Percentiles rank a stretch among this genome's conserved stretches.
Evolutionary conservation across 1,140 invertebrate species (phyloP).

Genomic region (Acyrthosiphon pisum): DNA sequence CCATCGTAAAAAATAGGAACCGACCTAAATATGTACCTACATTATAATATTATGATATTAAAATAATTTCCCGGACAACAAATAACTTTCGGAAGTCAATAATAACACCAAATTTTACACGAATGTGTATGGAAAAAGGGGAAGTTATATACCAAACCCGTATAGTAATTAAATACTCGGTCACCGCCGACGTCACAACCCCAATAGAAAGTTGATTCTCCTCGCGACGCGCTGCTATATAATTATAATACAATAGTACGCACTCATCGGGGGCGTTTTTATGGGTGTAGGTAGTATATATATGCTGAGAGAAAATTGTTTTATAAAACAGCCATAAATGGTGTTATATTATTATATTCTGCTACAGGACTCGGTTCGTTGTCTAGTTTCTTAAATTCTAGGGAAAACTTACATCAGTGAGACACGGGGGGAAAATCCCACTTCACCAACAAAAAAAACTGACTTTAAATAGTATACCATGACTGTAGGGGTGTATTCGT

Average conservation of each 20-base stretch:
- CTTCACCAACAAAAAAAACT: background rate
- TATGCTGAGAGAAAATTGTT: background rate
- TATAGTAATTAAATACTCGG: background rate
- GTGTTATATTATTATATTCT: background rate
- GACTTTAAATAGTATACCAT: background rate
- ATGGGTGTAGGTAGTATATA: background rate
- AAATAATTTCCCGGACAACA: background rate
- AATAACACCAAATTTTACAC: background rate
- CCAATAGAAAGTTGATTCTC: background rate
- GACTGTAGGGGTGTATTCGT: background rate
- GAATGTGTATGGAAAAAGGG: background rate
- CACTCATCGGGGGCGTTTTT: background rate
- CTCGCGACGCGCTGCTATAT: background rate
- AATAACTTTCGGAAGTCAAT: background rate
- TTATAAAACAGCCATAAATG: background rate
- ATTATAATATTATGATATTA: too few relatives aligned
- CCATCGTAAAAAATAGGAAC: background rate
- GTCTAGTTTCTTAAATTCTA: background rate
- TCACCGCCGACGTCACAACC: background rate
- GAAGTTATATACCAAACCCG: background rate
- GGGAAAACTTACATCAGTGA: background rate
- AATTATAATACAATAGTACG: background rate
- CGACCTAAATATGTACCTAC: background rate
- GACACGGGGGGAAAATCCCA: background rate
- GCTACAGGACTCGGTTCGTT: background rate